phyloP scores from a whole-genome alignment of 2,797 vertebrate species.

The Gymnodraco acuticeps region DNA sequence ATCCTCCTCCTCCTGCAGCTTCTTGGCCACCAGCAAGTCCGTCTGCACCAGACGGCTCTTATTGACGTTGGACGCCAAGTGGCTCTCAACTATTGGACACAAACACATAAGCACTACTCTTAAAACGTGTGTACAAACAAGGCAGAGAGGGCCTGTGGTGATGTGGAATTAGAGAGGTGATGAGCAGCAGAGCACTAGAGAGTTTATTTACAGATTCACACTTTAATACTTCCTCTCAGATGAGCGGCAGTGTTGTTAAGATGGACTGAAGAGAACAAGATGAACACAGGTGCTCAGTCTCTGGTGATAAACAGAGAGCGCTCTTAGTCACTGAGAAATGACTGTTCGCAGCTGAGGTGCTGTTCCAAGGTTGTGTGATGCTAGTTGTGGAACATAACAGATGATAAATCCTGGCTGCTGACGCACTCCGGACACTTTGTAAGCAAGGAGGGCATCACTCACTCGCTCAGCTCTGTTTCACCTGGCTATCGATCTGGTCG shows the following conservation, averaged over 20 bases:
- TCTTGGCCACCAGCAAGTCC: conserved; percentile 95
- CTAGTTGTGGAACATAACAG: conserved; percentile 53
- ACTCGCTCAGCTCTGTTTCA: conserved; percentile 64
- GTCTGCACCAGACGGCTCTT: conserved; percentile 95
- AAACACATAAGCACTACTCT: conserved; percentile 54
- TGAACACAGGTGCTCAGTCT: conserved; percentile 40
- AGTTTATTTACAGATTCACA: conserved; percentile 46
- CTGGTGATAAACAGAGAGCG: conserved; percentile 47
- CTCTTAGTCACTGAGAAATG: conserved; percentile 65
- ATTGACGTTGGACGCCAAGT: conserved; percentile 96
- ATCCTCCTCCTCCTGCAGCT: conserved; percentile 95
- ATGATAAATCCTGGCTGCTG: conserved; percentile 77
- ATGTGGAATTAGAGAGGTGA: conserved; percentile 4
- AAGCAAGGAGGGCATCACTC: conserved; percentile 74
- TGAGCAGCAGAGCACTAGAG: background rate
- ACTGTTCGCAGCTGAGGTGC: conserved; percentile 49
- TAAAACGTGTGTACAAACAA: conserved; percentile 21
- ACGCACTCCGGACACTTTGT: conserved; percentile 69
- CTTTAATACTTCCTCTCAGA: conserved; percentile 4
- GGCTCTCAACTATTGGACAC: conserved; percentile 91
- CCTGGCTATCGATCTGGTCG: conserved; percentile 70
- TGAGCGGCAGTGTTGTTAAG: conserved; percentile 5
- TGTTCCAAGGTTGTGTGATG: conserved; percentile 74
- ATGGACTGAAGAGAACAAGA: conserved; percentile 36
- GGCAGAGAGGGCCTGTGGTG: background rate